phyloP scores from a whole-genome alignment of 2,797 vertebrate genomes.

The Rachycentron canadum region DNA sequence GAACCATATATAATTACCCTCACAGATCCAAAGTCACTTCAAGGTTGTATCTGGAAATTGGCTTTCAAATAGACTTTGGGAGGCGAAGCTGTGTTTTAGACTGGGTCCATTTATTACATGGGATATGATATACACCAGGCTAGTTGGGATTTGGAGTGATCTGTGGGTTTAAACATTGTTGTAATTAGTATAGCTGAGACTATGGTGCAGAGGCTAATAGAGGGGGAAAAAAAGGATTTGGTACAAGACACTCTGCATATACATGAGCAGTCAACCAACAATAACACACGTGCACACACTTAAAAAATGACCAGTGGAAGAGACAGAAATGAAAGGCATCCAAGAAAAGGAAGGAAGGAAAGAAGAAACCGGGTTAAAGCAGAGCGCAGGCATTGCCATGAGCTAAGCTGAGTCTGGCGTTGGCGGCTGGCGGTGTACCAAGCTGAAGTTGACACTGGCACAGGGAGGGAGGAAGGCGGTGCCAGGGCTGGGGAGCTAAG shows the following conservation, averaged over 20 bases:
- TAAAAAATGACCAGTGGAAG: neutral
- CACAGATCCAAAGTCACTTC: constrained; percentile 73
- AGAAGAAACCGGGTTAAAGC: constrained; percentile 1
- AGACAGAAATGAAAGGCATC: neutral
- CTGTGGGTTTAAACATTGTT: constrained; percentile 38
- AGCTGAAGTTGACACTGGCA: constrained; percentile 76
- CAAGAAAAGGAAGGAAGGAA: constrained; percentile 8
- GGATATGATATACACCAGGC: constrained; percentile 36
- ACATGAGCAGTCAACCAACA: constrained; percentile 9
- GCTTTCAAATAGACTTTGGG: constrained; percentile 56
- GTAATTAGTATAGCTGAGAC: constrained; percentile 42
- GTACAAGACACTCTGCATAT: neutral
- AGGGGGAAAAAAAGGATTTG: neutral
- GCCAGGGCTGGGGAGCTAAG: constrained; percentile 68
- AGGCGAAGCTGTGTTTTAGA: constrained; percentile 35
- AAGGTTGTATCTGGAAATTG: constrained; percentile 74
- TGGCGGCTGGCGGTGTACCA: constrained; percentile 37
- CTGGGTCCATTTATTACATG: constrained; percentile 59
- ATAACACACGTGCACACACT: neutral
- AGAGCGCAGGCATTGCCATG: constrained; percentile 38
- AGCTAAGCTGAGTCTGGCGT: constrained; percentile 61
- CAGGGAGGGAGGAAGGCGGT: constrained; percentile 23
- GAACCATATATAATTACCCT: constrained; percentile 75
- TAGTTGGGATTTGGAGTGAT: neutral
- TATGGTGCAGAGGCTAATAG: constrained; percentile 17